A percentile compares a stretch with the other conserved stretches of the same genome.
Evolutionary conservation across 2,113 vertebrate genomes (phyloP).

Genomic region (Ranitomeya imitator): DNA sequence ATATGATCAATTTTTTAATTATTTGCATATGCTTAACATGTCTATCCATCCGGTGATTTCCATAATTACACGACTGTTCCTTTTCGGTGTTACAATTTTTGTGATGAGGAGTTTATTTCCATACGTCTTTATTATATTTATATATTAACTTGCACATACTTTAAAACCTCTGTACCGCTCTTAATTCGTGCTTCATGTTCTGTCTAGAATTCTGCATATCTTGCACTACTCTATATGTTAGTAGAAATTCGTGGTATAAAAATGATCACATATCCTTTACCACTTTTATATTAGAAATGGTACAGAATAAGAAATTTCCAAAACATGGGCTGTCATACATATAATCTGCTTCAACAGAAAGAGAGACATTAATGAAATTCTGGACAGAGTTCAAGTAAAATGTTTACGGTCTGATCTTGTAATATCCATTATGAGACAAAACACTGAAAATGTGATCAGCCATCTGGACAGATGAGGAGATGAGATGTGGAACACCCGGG

Average conservation of each 20-base stretch:
- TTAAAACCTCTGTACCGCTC: no score
- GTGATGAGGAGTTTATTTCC: neutral
- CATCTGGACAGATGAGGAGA: constrained; percentile 47
- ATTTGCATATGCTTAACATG: no score
- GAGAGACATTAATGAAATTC: constrained; percentile 8
- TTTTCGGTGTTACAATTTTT: no score
- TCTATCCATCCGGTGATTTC: no score
- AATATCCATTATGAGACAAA: constrained; percentile 28
- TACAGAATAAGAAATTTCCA: constrained; percentile 3
- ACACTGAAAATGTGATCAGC: constrained; percentile 28
- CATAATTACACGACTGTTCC: no score
- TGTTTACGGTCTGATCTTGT: constrained; percentile 31
- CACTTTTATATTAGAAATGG: neutral
- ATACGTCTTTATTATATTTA: neutral
- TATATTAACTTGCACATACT: neutral
- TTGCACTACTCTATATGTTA: neutral
- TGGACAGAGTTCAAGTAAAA: constrained; percentile 22
- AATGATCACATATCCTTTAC: constrained; percentile 3
- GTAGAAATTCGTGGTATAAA: constrained; percentile 3
- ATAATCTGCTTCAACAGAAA: neutral
- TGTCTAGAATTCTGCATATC: constrained; percentile 1
- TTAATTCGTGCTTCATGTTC: neutral
- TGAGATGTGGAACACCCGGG: constrained; percentile 38
- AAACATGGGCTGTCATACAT: neutral
- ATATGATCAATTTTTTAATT: no score